phyloP scores from a whole-genome alignment of 2,888 invertebrate genomes.

The Ceraclea dissimilis region DNA sequence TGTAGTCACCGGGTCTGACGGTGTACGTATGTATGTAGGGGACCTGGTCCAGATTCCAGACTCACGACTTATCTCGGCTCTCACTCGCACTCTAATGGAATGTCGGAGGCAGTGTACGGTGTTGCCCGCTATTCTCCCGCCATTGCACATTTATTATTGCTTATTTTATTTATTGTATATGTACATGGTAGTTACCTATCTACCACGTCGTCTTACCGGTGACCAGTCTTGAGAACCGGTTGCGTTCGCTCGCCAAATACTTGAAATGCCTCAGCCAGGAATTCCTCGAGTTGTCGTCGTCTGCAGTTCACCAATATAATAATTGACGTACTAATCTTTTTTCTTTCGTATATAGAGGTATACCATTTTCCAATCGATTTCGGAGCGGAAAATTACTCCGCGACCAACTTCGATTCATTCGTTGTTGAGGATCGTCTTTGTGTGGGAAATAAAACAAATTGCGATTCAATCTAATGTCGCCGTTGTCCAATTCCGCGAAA shows the following conservation, averaged over 20 bases:
- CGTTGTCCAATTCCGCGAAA: no score
- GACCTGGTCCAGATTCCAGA: neutral
- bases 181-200: neutral
- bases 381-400: no score
- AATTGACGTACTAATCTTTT: neutral
- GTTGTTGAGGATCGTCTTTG: no score
- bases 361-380: no score
- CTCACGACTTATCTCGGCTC: neutral
- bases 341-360: no score
- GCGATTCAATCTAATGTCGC: no score
- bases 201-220: neutral
- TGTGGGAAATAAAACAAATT: no score
- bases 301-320: neutral
- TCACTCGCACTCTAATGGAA: neutral
- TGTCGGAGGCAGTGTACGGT: neutral
- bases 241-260: constrained; percentile 14
- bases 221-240: constrained; percentile 13
- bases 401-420: no score
- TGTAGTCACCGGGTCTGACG: neutral
- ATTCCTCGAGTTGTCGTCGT: neutral
- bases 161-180: neutral
- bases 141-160: neutral
- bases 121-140: neutral
- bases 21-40: neutral
- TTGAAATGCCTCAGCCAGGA: constrained; percentile 6